Base-by-base conservation (phyloP, 1,140 invertebrate genomes). In the Conus ventricosus region DNA sequence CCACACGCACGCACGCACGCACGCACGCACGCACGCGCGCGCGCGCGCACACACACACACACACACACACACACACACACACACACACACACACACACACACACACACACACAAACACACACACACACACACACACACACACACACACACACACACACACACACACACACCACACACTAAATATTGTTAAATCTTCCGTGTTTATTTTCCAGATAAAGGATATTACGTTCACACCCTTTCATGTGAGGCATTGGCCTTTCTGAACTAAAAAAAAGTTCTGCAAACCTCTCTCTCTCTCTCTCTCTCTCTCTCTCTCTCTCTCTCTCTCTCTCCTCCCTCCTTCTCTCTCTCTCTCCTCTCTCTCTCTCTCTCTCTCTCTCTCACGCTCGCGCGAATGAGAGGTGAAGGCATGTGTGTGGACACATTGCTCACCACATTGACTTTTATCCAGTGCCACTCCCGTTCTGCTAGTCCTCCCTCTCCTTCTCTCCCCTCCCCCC, bases 111-210 rank as follows among this genome's bases (percentile, higher is more conserved):
- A 60, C 8, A 4, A 1, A 60, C 57, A 4, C 8, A 60, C 57
- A 0, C 81, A 83, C 81, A 1, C 81, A 83, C 81, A 8, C 27
- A 83, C 81, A 8, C 81, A 83, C 81, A 5, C 81, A 83, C 81
- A 8, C 81, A 83, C 81, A 8, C 23, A 83, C 81, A 8, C 81
- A 83, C 23, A 8, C 81, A 83, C 81, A 8, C 81, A 83, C 81
- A 8, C 23, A 83, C 81, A 8, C 81, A 23, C 81, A 83, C 8
- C 39, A 39, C 39, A 39, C 39, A 39, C 39, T 27, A 82, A 17
- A 82, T 27, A 82, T 27, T 20, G 25, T 15, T 71, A 71, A n/a
- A 71, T 15, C 15, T 15, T 17, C 15, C 15, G 63, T 17, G 63
- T 17, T 15, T 17, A n/a, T 17, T 15, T 17, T 15, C 15, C 15